These are phyloP conservation scores for Cephalopholis sonnerati DNA, from an alignment of 2,113 vertebrate species.

Conservation along the genomic window DNA sequence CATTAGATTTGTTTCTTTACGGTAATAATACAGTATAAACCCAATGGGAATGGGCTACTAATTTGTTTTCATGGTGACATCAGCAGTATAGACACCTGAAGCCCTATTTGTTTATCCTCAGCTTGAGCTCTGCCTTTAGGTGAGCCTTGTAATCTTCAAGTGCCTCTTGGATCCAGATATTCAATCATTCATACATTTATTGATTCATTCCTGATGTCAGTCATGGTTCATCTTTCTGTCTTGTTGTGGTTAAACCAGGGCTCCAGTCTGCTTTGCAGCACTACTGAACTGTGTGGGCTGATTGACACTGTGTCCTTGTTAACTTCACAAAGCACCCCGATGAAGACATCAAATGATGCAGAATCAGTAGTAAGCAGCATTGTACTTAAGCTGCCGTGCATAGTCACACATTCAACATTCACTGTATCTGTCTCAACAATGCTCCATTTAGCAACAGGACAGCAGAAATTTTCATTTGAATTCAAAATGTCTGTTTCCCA, in stretches of 20 bases:
- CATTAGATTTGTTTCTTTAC: neutral
- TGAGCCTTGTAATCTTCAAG: neutral
- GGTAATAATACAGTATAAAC: neutral
- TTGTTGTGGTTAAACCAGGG: neutral
- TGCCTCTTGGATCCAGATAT: neutral
- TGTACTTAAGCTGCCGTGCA: neutral
- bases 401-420: neutral
- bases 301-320: neutral
- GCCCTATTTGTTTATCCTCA: neutral
- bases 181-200: neutral
- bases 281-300: neutral
- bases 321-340: neutral
- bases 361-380: neutral
- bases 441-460: conserved; percentile 11
- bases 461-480: conserved; percentile 14
- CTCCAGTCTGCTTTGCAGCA: neutral
- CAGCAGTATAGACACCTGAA: neutral
- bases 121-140: neutral
- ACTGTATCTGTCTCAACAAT: neutral
- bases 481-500: neutral
- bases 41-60: neutral
- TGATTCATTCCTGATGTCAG: neutral
- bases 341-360: neutral
- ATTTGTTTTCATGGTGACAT: neutral
- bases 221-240: neutral